These are phyloP conservation scores for Epinephelus fuscoguttatus DNA, from an alignment of 2,113 vertebrate genomes.

Conservation along the genomic window DNA sequence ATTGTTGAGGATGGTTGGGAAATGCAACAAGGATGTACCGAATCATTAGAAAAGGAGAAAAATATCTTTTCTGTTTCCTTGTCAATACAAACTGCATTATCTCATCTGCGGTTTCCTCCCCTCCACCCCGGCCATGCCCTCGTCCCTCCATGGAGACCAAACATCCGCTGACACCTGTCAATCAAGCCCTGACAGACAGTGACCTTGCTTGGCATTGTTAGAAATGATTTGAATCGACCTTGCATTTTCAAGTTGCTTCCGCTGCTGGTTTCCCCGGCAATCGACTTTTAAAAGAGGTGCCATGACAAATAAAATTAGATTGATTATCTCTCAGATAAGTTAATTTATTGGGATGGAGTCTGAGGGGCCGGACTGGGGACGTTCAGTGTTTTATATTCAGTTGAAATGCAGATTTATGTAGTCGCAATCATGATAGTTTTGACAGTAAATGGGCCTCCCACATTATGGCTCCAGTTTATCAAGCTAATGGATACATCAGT, in stretches of 20 bases:
- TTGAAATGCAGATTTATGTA: conserved; percentile 9
- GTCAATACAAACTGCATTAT: conserved; percentile 78
- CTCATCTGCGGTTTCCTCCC: conserved; percentile 45
- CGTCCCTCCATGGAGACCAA: conserved; percentile 40
- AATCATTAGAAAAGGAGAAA: conserved; percentile 51
- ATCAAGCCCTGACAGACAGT: conserved; percentile 74
- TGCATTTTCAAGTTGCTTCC: conserved; percentile 72
- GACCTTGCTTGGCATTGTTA: conserved; percentile 79
- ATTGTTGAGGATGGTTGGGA: conserved; percentile 20
- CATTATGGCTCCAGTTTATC: conserved; percentile 14
- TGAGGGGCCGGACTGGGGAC: background rate
- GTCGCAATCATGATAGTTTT: conserved; percentile 11
- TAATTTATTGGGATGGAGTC: conserved; percentile 66
- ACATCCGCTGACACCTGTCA: conserved; percentile 81
- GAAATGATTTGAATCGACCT: conserved; percentile 73
- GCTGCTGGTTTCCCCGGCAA: conserved; percentile 59
- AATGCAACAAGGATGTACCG: background rate
- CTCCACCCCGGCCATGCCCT: conserved; percentile 23
- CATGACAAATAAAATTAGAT: conserved; percentile 73
- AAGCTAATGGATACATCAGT: background rate
- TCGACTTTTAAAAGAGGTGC: conserved; percentile 66
- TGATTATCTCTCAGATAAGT: conserved; percentile 65
- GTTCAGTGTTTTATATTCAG: conserved; percentile 10
- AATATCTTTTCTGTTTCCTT: conserved; percentile 57
- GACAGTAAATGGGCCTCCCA: conserved; percentile 12